Percentiles rank a stretch among this genome's conserved stretches.
Conservation (phyloP, 1,140 invertebrate genomes). For the Heliconius melpomene region DNA sequence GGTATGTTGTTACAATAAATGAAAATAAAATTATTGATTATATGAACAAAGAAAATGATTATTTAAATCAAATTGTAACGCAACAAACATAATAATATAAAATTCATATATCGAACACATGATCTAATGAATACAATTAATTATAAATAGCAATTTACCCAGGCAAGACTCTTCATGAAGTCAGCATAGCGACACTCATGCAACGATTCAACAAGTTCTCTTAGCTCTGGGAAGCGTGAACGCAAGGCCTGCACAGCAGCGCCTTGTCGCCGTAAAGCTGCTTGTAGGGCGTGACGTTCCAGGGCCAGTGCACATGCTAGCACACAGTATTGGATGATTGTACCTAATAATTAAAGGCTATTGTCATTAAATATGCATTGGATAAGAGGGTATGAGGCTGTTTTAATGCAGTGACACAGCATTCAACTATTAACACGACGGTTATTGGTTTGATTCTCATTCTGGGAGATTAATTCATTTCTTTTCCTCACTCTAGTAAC, state of each 20-base stretch:
- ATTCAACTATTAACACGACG: too few species aligned
- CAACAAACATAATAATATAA: too few species aligned
- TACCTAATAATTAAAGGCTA: constrained; percentile 51
- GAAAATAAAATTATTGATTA: too few species aligned
- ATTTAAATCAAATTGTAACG: too few species aligned
- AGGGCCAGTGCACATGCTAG: constrained; percentile 77
- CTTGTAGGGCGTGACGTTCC: constrained; percentile 75
- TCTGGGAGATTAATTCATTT: too few species aligned
- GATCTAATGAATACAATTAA: background rate
- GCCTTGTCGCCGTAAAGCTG: constrained; percentile 84
- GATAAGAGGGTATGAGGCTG: too few species aligned
- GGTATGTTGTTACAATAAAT: too few species aligned
- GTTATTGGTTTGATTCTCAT: too few species aligned
- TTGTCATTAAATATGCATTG: constrained; percentile 34
- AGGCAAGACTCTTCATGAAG: constrained; percentile 93
- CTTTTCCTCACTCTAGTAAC: too few species aligned
- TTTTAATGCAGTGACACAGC: too few species aligned
- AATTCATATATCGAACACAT: too few species aligned
- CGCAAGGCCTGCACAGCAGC: constrained; percentile 98
- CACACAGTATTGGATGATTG: constrained; percentile 80
- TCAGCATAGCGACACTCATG: constrained; percentile 99
- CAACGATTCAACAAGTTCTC: constrained; percentile 95
- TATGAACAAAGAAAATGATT: too few species aligned
- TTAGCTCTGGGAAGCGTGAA: constrained; percentile 92
- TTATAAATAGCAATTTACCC: constrained; percentile 80